phyloP scores from a whole-genome alignment of 2,888 invertebrate genomes.

The Clunio marinus region DNA sequence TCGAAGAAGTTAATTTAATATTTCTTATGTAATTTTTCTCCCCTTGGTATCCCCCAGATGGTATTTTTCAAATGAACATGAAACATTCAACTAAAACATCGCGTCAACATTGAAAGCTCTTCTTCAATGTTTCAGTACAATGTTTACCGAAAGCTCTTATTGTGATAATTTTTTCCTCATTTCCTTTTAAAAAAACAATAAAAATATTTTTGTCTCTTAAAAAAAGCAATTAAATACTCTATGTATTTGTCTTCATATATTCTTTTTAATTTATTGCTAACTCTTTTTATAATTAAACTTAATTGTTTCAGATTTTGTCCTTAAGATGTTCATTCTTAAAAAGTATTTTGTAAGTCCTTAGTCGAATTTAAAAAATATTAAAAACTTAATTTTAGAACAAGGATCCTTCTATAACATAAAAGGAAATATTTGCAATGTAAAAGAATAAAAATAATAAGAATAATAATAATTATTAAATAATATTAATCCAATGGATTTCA shows the following conservation, averaged over 20 bases:
- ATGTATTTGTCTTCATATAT: background rate
- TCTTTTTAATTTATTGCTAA: conserved; percentile 27
- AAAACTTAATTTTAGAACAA: conserved; percentile 3
- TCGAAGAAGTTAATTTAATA: too few relatives aligned
- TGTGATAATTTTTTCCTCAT: too few relatives aligned
- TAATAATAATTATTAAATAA: background rate
- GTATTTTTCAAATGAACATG: too few relatives aligned
- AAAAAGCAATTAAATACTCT: background rate
- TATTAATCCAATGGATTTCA: background rate
- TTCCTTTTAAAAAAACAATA: too few relatives aligned
- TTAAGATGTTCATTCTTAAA: conserved; percentile 5
- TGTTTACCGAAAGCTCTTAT: too few relatives aligned
- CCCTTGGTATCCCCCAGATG: too few relatives aligned
- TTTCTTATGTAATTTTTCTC: too few relatives aligned
- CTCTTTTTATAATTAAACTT: conserved; percentile 25
- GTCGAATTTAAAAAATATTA: background rate
- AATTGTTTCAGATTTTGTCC: conserved; percentile 12
- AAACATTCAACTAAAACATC: too few relatives aligned
- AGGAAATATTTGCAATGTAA: background rate
- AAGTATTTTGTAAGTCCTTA: conserved; percentile 32
- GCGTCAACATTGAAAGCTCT: too few relatives aligned
- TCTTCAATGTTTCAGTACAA: too few relatives aligned
- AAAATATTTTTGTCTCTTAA: background rate
- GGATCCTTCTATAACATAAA: background rate
- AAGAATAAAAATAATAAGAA: background rate